Evolutionary conservation across 2,888 invertebrate genomes (phyloP), one percentile per base, ranked within the genome.

Genomic region (Tortricodes alternella): DNA sequence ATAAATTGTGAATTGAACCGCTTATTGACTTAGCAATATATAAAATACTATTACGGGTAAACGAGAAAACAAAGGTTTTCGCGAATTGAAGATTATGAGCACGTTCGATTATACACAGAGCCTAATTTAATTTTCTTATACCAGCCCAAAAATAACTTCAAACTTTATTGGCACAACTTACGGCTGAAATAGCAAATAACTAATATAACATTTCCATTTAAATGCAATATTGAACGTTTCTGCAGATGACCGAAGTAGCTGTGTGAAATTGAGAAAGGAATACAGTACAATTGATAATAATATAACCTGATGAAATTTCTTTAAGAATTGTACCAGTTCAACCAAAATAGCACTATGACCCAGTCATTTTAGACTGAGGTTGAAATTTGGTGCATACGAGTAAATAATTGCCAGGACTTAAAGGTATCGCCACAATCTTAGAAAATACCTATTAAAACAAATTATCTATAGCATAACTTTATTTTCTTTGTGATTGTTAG

Each of bases 151-250:
- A 43, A 53, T 27, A 37, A n/a, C 37, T 37, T 46, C 62, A 55
- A 39, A 39, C 37, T 50, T 51, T 34, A 60, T 66, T 64, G 68
- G 64, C 65, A 65, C 64, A 56, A 50, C 32, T 56, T 68, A 66
- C 68, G 63, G 65, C 67, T 62, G 63, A 66, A 66, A 68, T 73
- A 69, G 66, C 68, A 74, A 70, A 73, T 68, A 66, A 68, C 63
- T 63, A 56, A 63, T 65, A 74, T 71, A 71, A 74, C 74, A 67
- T 63, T 52, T 46, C 62, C 46, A 65, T 69, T 63, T 63, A 62
- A 63, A 67, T 66, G 66, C 65, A 67, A 70, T 76, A 71, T 70
- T 61, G 65, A 67, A 64, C 62, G 62, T 61, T 43, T 58, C 64
- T 52, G 53, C 60, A 64, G 64, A 70, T 62, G 61, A 58, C 60